Evolutionary conservation across 2,888 invertebrate genomes (phyloP).

Genomic region (Sympetrum striolatum): DNA sequence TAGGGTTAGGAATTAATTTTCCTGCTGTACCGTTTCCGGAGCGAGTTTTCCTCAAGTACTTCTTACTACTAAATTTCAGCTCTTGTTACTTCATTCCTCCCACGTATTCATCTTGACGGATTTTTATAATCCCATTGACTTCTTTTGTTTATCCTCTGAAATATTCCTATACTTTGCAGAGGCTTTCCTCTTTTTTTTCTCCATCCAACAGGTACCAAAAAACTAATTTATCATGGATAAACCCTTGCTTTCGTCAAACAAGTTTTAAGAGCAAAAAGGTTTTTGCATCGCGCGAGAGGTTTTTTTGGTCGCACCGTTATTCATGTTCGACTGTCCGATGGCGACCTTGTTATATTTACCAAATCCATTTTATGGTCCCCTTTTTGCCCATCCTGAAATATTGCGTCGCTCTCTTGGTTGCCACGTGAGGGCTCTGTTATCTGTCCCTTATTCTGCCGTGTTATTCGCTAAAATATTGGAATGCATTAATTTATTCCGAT

Average conservation of each 20-base stretch:
- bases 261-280: background rate
- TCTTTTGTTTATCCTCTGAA: background rate
- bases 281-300: background rate
- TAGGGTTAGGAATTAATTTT: too few relatives aligned
- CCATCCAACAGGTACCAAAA: background rate
- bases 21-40: too few relatives aligned
- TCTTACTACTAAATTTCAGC: background rate
- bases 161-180: too few relatives aligned
- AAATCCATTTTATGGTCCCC: background rate
- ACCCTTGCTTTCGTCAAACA: background rate
- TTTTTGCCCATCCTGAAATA: background rate
- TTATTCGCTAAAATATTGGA: too few relatives aligned
- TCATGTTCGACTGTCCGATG: background rate
- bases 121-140: background rate
- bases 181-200: background rate
- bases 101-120: background rate
- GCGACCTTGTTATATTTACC: background rate
- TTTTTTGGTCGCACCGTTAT: background rate
- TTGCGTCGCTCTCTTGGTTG: background rate
- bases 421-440: too few relatives aligned
- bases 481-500: too few relatives aligned
- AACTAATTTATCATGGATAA: background rate
- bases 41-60: too few relatives aligned
- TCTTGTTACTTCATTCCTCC: background rate
- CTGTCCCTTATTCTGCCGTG: too few relatives aligned